phyloP scores from a whole-genome alignment of 1,140 invertebrate genomes.

The Cyphomyrmex costatus region DNA sequence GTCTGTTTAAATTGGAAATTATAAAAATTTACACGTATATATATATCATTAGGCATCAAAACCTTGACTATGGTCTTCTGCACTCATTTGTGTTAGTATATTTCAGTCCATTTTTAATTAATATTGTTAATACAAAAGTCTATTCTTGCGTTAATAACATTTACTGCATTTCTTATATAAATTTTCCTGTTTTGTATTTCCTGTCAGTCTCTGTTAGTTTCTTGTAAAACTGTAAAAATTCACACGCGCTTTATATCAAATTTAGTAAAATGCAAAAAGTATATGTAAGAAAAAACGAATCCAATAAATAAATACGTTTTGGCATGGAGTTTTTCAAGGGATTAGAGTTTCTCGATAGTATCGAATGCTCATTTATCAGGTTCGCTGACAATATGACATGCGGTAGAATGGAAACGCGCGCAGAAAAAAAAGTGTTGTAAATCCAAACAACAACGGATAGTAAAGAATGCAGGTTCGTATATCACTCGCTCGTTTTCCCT shows the following conservation, averaged over 20 bases:
- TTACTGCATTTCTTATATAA: not conserved
- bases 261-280: not conserved
- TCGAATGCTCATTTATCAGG: conserved; percentile 40
- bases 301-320: conserved; percentile 5
- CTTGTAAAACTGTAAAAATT: not conserved
- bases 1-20: no score
- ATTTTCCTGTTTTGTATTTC: not conserved
- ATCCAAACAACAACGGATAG: conserved; percentile 22
- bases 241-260: not conserved
- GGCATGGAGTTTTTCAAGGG: not conserved
- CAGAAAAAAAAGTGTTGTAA: conserved; percentile 25
- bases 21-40: no score
- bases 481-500: conserved; percentile 30
- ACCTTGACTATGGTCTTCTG: no score
- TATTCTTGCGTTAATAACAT: not conserved
- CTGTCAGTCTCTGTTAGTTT: not conserved
- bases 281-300: not conserved
- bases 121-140: not conserved
- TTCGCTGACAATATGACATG: conserved; percentile 32
- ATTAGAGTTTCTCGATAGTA: conserved; percentile 3
- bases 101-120: no score
- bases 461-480: not conserved
- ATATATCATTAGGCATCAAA: no score
- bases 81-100: no score
- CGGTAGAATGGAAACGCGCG: conserved; percentile 7